phyloP scores from a whole-genome alignment of 2,797 vertebrate genomes.

The Poecilia picta region DNA sequence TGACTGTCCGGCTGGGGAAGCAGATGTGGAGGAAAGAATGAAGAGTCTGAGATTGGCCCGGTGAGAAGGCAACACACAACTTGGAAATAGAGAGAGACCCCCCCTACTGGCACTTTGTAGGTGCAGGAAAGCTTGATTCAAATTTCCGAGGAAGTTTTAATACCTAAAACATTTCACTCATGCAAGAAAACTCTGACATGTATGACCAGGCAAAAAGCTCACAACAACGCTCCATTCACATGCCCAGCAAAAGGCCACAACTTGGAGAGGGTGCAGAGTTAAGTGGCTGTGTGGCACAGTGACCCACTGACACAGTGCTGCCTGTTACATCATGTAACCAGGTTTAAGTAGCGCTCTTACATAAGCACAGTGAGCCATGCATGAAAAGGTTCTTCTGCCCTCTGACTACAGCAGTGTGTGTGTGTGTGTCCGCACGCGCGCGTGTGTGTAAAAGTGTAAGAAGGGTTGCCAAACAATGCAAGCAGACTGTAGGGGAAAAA shows the following conservation, averaged over 20 bases:
- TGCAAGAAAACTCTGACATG: background rate
- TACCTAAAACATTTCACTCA: background rate
- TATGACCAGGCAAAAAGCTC: conserved; percentile 1
- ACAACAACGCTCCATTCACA: conserved; percentile 16
- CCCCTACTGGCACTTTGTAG: conserved; percentile 79
- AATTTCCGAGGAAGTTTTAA: background rate
- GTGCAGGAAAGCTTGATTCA: conserved; percentile 32
- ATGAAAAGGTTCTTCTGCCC: conserved; percentile 71
- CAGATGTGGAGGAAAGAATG: conserved; percentile 41
- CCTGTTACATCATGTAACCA: conserved; percentile 76
- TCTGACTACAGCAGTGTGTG: conserved; percentile 62
- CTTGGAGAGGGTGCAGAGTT: conserved; percentile 36
- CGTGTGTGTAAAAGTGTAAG: conserved; percentile 6
- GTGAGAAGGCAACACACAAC: conserved; percentile 56
- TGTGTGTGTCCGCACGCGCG: too few relatives aligned
- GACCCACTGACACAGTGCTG: conserved; percentile 81
- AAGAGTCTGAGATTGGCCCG: conserved; percentile 49
- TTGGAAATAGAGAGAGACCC: conserved; percentile 64
- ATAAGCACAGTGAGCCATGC: conserved; percentile 77
- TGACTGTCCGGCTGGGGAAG: conserved; percentile 60
- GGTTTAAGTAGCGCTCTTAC: conserved; percentile 79
- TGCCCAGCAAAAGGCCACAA: conserved; percentile 30
- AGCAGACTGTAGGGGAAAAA: conserved; percentile 60
- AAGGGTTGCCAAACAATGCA: conserved; percentile 60
- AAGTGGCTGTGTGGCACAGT: conserved; percentile 69